Conservation (phyloP, 1,140 invertebrate genomes). For the Nylanderia fulva region DNA sequence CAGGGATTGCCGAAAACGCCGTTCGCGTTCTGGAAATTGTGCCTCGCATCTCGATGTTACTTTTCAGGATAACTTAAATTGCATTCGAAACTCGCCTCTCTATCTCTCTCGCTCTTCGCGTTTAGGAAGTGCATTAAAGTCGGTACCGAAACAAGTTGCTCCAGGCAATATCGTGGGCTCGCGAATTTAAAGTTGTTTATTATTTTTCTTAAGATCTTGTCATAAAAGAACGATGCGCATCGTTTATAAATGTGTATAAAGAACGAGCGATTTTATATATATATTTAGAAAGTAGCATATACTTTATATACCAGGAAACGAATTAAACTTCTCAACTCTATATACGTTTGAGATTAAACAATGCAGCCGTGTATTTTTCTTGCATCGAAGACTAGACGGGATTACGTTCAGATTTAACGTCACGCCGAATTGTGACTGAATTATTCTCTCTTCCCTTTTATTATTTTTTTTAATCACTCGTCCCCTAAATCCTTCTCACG, state of each 20-base stretch:
- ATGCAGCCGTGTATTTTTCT: neutral
- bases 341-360: neutral
- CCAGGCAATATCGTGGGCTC: conserved; percentile 7
- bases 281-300: neutral
- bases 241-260: neutral
- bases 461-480: neutral
- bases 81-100: conserved; percentile 60
- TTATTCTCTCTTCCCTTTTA: neutral
- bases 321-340: neutral
- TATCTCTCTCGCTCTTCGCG: too few species aligned
- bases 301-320: too few species aligned
- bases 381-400: neutral
- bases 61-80: conserved; percentile 71
- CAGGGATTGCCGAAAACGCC: conserved; percentile 46
- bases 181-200: conserved; percentile 18
- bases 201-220: conserved; percentile 14
- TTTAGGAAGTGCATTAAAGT: conserved; percentile 70
- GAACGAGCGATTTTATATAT: neutral
- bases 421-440: neutral
- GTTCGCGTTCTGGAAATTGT: conserved; percentile 49
- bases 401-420: neutral
- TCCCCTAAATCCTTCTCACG: neutral
- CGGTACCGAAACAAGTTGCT: conserved; percentile 38
- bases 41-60: conserved; percentile 52
- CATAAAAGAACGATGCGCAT: neutral